These are phyloP conservation scores for Lottia gigantea DNA, from an alignment of 2,888 invertebrate genomes.

Conservation along the genomic window DNA sequence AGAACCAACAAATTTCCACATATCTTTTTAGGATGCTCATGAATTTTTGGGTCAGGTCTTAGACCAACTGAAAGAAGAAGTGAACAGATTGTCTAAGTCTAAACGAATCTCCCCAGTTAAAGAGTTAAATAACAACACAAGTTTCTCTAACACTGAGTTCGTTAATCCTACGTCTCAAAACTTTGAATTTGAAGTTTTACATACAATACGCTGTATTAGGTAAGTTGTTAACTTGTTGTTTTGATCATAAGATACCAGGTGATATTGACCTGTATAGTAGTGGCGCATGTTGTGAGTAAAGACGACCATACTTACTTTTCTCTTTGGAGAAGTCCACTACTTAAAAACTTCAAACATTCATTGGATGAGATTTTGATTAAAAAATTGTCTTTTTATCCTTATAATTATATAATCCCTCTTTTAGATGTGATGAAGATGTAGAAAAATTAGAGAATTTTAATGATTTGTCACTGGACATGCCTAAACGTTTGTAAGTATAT, in stretches of 20 bases:
- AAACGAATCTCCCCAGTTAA: slow-evolving; percentile 41
- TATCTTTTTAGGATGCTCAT: slow-evolving; percentile 63
- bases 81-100: slow-evolving; percentile 45
- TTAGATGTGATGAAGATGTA: slow-evolving; percentile 55
- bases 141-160: slow-evolving; percentile 21
- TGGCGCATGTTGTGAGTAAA: no score
- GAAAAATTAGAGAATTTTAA: slow-evolving; percentile 57
- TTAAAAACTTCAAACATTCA: no score
- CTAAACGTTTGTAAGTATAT: slow-evolving; percentile 44
- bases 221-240: no score
- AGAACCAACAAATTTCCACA: not conserved
- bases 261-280: no score
- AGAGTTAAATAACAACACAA: slow-evolving; percentile 16
- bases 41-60: slow-evolving; percentile 64
- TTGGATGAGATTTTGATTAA: no score
- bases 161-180: slow-evolving; percentile 59
- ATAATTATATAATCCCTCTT: slow-evolving; percentile 13
- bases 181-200: slow-evolving; percentile 63
- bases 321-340: no score
- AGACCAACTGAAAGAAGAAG: slow-evolving; percentile 65
- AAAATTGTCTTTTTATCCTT: no score
- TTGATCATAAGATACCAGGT: no score
- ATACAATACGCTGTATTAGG: slow-evolving; percentile 56
- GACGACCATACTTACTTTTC: no score
- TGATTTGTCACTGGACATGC: slow-evolving; percentile 62